Evolutionary conservation across 23 tunicate species (phyloP).

Genomic region (Halocynthia roretzi): DNA sequence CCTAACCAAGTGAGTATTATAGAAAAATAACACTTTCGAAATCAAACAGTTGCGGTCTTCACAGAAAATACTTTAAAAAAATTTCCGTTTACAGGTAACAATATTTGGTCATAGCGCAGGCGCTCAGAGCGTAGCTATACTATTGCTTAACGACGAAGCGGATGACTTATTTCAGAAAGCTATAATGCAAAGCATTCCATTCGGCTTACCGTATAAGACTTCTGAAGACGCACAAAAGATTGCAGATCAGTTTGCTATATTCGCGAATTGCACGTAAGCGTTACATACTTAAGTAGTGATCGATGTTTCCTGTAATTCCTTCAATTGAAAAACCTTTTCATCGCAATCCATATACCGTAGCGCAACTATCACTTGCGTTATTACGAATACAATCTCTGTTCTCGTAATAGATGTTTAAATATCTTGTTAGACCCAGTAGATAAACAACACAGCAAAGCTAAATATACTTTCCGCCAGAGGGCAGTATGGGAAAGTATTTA

Average conservation of each 20-base stretch:
- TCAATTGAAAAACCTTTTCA: too few species aligned
- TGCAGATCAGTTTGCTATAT: slow-evolving; percentile 37
- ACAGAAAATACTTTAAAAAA: background rate
- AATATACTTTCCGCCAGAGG: too few species aligned
- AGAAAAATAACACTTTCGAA: background rate
- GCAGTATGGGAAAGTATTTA: too few species aligned
- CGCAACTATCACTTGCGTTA: too few species aligned
- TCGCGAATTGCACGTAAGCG: background rate
- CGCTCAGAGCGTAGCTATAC: slow-evolving; percentile 69
- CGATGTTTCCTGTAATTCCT: too few species aligned
- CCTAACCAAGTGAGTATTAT: slow-evolving; percentile 27
- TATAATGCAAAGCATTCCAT: slow-evolving; percentile 64
- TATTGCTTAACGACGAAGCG: slow-evolving; percentile 36
- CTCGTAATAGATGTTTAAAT: too few species aligned
- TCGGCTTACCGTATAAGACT: slow-evolving; percentile 54
- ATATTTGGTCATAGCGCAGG: slow-evolving; percentile 86
- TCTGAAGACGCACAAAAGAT: slow-evolving; percentile 45
- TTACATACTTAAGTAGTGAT: background rate
- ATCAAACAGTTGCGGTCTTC: background rate
- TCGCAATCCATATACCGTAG: too few species aligned
- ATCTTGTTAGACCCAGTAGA: too few species aligned
- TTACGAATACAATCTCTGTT: too few species aligned
- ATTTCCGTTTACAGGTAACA: slow-evolving; percentile 41
- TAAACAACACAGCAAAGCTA: too few species aligned
- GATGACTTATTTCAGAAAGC: slow-evolving; percentile 52